Evolutionary conservation across 2,113 vertebrate genomes (phyloP).

Genomic region (Cisticola juncidis): DNA sequence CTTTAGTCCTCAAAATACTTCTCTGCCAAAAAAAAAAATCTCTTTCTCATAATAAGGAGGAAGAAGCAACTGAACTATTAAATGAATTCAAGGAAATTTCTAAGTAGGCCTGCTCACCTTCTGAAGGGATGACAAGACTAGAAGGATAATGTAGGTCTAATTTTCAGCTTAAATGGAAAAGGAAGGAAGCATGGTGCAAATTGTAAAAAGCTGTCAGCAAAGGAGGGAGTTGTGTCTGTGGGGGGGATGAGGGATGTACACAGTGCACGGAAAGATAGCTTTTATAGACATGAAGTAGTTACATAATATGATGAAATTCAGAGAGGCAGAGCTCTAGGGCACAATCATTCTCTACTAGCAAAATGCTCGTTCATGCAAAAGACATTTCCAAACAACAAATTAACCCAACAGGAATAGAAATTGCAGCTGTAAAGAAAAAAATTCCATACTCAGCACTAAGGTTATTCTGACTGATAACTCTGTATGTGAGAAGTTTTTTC

Average conservation of each 20-base stretch:
- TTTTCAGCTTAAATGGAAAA: neutral
- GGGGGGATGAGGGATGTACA: neutral
- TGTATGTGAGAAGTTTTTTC: neutral
- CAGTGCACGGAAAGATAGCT: neutral
- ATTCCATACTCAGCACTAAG: neutral
- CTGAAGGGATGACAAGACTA: neutral
- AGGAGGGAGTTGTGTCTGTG: neutral
- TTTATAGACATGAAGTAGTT: slow-evolving; percentile 23
- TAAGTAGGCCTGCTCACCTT: neutral
- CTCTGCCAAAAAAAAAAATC: neutral
- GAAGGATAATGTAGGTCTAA: neutral
- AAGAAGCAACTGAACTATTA: neutral
- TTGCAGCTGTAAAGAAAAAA: neutral
- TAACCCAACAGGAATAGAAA: slow-evolving; percentile 16
- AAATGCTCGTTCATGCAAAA: slow-evolving; percentile 30
- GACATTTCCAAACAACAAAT: slow-evolving; percentile 15
- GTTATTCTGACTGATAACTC: neutral
- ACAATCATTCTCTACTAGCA: slow-evolving; percentile 40
- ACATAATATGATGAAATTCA: slow-evolving; percentile 55
- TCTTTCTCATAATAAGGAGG: neutral
- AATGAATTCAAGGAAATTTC: neutral
- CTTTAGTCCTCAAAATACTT: neutral
- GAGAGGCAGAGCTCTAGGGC: slow-evolving; percentile 49
- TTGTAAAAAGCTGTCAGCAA: neutral
- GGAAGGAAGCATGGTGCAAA: neutral